These are phyloP conservation scores for Larimichthys polyactis DNA, from an alignment of 2,113 vertebrate species.

Conservation along the genomic window DNA sequence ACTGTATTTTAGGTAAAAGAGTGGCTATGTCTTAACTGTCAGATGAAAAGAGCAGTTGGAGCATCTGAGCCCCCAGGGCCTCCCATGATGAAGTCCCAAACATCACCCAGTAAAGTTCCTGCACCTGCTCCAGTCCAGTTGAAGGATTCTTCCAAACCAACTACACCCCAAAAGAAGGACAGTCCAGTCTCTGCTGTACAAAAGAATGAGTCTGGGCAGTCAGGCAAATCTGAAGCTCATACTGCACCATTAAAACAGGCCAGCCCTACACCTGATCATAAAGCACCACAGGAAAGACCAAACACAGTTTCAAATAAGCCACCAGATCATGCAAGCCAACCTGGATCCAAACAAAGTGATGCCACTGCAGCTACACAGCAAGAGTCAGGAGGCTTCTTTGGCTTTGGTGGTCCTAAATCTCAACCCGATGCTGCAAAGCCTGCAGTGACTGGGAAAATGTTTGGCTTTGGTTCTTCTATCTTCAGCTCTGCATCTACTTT, in stretches of 20 bases:
- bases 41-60: slow-evolving; percentile 91
- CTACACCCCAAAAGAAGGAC: slow-evolving; percentile 37
- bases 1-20: slow-evolving; percentile 85
- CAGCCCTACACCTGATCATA: slow-evolving; percentile 33
- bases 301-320: slow-evolving; percentile 66
- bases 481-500: slow-evolving; percentile 83
- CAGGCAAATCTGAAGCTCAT: slow-evolving; percentile 74
- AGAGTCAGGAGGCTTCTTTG: slow-evolving; percentile 83
- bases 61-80: slow-evolving; percentile 81
- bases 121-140: slow-evolving; percentile 28
- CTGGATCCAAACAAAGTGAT: slow-evolving; percentile 79
- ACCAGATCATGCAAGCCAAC: slow-evolving; percentile 53
- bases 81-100: slow-evolving; percentile 73
- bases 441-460: slow-evolving; percentile 87
- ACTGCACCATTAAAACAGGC: slow-evolving; percentile 34
- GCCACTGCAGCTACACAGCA: slow-evolving; percentile 71
- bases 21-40: slow-evolving; percentile 97
- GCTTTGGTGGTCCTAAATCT: slow-evolving; percentile 69
- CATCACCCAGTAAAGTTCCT: slow-evolving; percentile 73
- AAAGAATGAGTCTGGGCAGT: slow-evolving; percentile 60
- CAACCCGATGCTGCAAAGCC: slow-evolving; percentile 87
- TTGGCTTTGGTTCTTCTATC: slow-evolving; percentile 82
- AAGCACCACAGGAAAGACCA: slow-evolving; percentile 40
- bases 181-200: slow-evolving; percentile 31
- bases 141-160: slow-evolving; percentile 45